Base-by-base conservation (phyloP, 2,113 vertebrate species). In the Gallinago paraguaiae region DNA sequence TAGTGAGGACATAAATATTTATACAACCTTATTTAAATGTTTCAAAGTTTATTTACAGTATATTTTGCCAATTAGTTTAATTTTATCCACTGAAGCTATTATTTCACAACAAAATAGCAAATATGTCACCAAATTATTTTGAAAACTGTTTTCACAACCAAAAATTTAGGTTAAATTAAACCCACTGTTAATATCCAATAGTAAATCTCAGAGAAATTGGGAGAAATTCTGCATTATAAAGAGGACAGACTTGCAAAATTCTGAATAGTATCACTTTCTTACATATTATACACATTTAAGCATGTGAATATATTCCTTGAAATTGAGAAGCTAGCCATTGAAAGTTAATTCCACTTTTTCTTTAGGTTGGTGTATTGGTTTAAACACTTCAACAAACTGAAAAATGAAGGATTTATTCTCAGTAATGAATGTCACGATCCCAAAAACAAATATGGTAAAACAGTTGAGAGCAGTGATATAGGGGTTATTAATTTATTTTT, bases 351-450 rank as follows among this genome's bases (percentile, higher is more conserved):
- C n/a, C 51, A 17, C 25, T 77, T 96, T 72, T 93, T 95, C 84
- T 94, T 93, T 64, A 77, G 88, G 77, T 24, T 82, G 77, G 2
- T 31, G 8, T 59, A 57, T 56, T 78, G 35, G 67, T 95, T 93
- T 94, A 79, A 97, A 69, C 51, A 90, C 61, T 94, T 96, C 30
- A 39, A 85, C 23, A 92, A 96, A 89, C 22, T 68, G 39, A 43
- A 50, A 95, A 97, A 95, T 88, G 70, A 97, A 72, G 35, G 89
- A 92, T 97, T 97, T 97, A 91, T 60, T 90, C 68, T 92, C 78
- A 84, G 57, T 93, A 96, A 95, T 95, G 86, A 95, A 95, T 76
- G 60, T 83, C 94, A 88, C 7, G 41, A 90, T 95, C 63, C 60
- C 63, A 51, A 95, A 94, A 96, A 50, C 82, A 81, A 95, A 97